phyloP scores from a whole-genome alignment of 2,888 invertebrate species.

The Cantharis nigra region DNA sequence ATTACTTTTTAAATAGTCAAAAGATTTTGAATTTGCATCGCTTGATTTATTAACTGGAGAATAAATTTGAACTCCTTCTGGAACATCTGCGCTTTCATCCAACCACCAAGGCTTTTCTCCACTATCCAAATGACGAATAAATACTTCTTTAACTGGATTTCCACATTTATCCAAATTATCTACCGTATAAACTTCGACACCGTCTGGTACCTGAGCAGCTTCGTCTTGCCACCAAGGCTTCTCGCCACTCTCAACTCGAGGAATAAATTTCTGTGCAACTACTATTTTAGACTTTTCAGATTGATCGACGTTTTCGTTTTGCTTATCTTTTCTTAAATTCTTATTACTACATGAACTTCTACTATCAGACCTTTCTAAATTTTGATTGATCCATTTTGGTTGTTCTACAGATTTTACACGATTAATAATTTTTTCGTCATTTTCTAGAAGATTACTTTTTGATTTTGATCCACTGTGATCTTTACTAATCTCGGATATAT shows the following conservation, averaged over 20 bases:
- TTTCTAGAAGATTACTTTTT: neutral
- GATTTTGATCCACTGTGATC: neutral
- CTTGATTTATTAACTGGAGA: constrained; percentile 28
- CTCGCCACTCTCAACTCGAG: constrained; percentile 60
- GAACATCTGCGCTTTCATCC: constrained; percentile 69
- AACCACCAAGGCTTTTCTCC: constrained; percentile 76
- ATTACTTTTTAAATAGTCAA: constrained; percentile 59
- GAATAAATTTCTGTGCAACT: constrained; percentile 3
- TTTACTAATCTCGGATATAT: constrained; percentile 12
- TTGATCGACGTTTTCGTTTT: neutral
- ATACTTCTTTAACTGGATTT: constrained; percentile 13
- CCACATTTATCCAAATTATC: constrained; percentile 38
- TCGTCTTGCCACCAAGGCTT: constrained; percentile 64
- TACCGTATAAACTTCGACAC: constrained; percentile 29
- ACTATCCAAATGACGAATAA: constrained; percentile 39
- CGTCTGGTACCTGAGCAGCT: constrained; percentile 33
- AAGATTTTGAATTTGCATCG: constrained; percentile 26
- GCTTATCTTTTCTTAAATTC: neutral
- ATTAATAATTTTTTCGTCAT: neutral
- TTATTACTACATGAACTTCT: neutral
- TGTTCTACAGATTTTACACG: neutral
- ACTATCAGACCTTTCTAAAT: neutral
- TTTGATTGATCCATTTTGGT: neutral
- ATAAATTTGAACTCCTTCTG: constrained; percentile 63
- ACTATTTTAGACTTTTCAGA: neutral